Evolutionary conservation across 1,140 invertebrate genomes (phyloP).

Genomic region (Asbolus verrucosus): DNA sequence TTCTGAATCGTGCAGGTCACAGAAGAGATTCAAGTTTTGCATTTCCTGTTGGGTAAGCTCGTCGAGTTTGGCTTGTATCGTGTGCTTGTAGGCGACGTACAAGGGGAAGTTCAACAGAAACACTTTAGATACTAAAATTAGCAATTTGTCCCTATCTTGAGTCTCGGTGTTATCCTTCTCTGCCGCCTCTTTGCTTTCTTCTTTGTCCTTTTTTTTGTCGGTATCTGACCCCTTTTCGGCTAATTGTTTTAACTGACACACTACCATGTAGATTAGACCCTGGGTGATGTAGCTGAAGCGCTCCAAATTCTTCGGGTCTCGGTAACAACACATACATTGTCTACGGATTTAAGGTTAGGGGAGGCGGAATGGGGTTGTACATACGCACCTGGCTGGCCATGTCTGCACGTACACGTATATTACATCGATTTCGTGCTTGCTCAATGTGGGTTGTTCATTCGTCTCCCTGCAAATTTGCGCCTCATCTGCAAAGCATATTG

Average conservation of each 20-base stretch:
- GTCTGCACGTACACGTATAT: constrained; percentile 63
- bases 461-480: constrained; percentile 60
- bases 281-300: constrained; percentile 88
- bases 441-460: constrained; percentile 61
- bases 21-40: constrained; percentile 82
- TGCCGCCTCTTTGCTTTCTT: constrained; percentile 47
- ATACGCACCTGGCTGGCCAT: constrained; percentile 61
- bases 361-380: constrained; percentile 35
- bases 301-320: constrained; percentile 91
- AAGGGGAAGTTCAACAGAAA: constrained; percentile 91
- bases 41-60: constrained; percentile 84
- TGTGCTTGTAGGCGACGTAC: constrained; percentile 93
- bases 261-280: constrained; percentile 79
- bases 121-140: constrained; percentile 84
- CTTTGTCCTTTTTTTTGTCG: constrained; percentile 49
- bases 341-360: constrained; percentile 66
- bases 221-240: constrained; percentile 65
- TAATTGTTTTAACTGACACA: constrained; percentile 80
- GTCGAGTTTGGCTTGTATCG: constrained; percentile 78
- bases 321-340: constrained; percentile 93
- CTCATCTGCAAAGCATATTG: constrained; percentile 60
- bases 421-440: constrained; percentile 60
- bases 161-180: constrained; percentile 63
- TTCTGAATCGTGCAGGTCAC: constrained; percentile 93
- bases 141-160: constrained; percentile 81